Evolutionary conservation across 2,888 invertebrate genomes (phyloP).

Genomic region (Hesperia comma): DNA sequence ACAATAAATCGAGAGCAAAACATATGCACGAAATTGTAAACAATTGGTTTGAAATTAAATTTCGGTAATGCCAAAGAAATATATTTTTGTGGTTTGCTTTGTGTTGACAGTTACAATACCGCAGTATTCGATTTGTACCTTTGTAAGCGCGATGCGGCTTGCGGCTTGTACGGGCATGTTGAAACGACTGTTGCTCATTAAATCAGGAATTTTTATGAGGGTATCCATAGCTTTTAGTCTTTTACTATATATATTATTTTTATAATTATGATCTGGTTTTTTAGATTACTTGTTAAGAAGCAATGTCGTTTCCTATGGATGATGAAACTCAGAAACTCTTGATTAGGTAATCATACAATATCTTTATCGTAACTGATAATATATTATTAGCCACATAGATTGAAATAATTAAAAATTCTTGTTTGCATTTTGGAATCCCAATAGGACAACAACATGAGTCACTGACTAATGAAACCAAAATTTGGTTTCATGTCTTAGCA

Average conservation of each 20-base stretch:
- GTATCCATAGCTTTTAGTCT: slow-evolving; percentile 8
- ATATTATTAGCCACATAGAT: no score
- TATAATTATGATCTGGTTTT: background rate
- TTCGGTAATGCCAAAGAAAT: slow-evolving; percentile 29
- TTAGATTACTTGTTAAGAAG: background rate
- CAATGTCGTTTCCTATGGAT: no score
- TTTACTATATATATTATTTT: background rate
- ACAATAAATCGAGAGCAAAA: slow-evolving; percentile 2
- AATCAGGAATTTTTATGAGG: slow-evolving; percentile 24
- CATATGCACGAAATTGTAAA: slow-evolving; percentile 10
- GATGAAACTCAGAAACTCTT: no score
- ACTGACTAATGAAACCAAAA: no score
- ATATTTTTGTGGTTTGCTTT: slow-evolving; percentile 36
- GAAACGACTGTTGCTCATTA: slow-evolving; percentile 20
- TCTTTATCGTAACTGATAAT: no score
- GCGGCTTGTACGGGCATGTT: slow-evolving; percentile 17
- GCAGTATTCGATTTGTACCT: slow-evolving; percentile 35
- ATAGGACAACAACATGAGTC: no score
- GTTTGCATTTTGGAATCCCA: no score
- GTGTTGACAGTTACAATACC: slow-evolving; percentile 36
- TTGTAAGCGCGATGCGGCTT: slow-evolving; percentile 18
- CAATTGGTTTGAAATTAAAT: slow-evolving; percentile 30
- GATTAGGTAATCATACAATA: no score
- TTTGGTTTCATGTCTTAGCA: no score
- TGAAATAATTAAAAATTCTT: no score